Percentiles rank a stretch among this genome's conserved stretches.
These are phyloP conservation scores for Erythrocebus patas DNA, from an alignment of 2,113 vertebrate species.

Conservation along the genomic window DNA sequence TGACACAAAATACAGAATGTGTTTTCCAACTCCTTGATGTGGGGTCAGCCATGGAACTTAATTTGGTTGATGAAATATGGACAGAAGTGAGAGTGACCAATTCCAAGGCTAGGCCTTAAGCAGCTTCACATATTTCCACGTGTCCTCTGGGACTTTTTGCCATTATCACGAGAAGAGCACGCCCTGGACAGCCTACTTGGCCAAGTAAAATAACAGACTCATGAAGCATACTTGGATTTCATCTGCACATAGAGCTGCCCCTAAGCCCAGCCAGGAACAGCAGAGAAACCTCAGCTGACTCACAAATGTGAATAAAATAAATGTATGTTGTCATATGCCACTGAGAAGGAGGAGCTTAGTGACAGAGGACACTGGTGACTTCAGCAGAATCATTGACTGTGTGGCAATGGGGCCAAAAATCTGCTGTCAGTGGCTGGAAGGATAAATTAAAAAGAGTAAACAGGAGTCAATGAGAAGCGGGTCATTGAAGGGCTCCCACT, in stretches of 20 bases:
- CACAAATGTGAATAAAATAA: neutral
- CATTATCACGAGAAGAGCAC: neutral
- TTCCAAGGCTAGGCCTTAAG: neutral
- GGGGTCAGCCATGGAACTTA: neutral
- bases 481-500: neutral
- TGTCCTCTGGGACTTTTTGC: neutral
- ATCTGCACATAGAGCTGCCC: neutral
- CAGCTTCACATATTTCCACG: neutral
- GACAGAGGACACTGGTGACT: neutral
- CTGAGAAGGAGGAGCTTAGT: neutral
- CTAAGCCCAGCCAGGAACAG: neutral
- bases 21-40: neutral
- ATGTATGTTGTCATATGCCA: neutral
- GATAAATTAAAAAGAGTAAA: neutral
- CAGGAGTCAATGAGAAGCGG: neutral
- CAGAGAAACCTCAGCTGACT: neutral
- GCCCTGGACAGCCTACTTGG: neutral
- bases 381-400: neutral
- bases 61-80: neutral
- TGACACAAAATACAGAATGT: neutral
- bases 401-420: neutral
- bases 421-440: neutral
- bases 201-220: neutral
- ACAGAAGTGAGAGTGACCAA: neutral
- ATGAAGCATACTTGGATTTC: neutral